phyloP scores from a whole-genome alignment of 2,113 vertebrate species.

The Halcyon malimbica region DNA sequence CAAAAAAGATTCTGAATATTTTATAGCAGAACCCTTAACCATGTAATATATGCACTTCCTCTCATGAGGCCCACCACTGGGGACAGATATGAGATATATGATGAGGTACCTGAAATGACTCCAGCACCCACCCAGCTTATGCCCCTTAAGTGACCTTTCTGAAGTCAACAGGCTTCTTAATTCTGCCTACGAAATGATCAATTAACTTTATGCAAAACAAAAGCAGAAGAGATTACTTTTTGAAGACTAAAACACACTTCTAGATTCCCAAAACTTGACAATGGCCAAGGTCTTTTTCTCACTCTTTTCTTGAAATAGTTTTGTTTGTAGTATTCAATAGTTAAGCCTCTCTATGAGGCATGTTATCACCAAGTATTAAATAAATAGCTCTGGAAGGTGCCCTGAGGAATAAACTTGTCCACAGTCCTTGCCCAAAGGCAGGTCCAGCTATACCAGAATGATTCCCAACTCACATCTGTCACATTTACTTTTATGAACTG shows the following conservation, averaged over 20 bases:
- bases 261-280: not conserved
- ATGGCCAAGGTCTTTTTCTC: not conserved
- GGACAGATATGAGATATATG: not conserved
- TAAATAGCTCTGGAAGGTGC: not conserved
- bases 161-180: not conserved
- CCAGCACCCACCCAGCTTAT: not conserved
- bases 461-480: constrained; percentile 13
- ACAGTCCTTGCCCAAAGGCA: constrained; percentile 17
- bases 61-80: not conserved
- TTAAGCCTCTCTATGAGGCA: not conserved
- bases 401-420: not conserved
- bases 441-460: not conserved
- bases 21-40: not conserved
- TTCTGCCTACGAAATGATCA: not conserved
- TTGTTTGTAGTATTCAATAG: not conserved
- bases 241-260: not conserved
- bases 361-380: not conserved
- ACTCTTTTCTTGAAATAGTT: not conserved
- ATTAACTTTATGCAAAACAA: not conserved
- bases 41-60: not conserved
- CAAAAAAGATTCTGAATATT: not conserved
- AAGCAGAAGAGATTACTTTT: not conserved
- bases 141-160: not conserved
- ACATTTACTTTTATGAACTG: constrained; percentile 1
- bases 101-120: not conserved